Base-by-base conservation (phyloP, 2,797 vertebrate genomes). In the Enteromius viviparus region DNA sequence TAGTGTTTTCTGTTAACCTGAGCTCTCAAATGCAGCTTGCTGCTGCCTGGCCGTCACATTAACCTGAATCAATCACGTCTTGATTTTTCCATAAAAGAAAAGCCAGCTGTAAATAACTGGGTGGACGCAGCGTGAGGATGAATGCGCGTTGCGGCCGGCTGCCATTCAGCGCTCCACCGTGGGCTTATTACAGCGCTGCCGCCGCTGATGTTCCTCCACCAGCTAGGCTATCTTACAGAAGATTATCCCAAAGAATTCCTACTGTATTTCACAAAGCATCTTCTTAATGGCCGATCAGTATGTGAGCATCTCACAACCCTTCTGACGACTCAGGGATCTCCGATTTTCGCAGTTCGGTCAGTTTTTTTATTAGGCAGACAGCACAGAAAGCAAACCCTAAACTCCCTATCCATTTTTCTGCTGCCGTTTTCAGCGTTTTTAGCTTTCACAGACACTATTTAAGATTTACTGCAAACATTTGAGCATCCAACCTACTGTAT, bases 381-480 rank as follows among this genome's bases (percentile, higher is more conserved):
- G 87, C 86, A 87, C 86, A 89, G 89, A 90, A 91, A 93, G 90
- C 89, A 77, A 84, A 88, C 89, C 77, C 80, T 76, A 77, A 69
- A 78, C 47, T 82, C 85, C 85, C 87, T 78, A 76, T 90, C 82
- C 84, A 83, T 70, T 78, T 76, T 76, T 87, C 86, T 89, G 87
- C 88, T 71, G 85, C 37, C 71, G 78, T 93, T 92, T 93, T 91
- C 86, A 75, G 76, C 55, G 9, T 78, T 86, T 95, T 94, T 93
- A 93, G 94, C 94, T 92, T 94, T 94, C 74, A 93, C 94, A 94
- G 92, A 95, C 94, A 94, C 92, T 94, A 94, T 94, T 94, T 92
- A 89, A 94, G 94, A 95, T 95, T 95, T 95, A 95, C 93, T 93
- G 94, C 94, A 95, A 95, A 95, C 94, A 94, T 95, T 94, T 93